Evolutionary conservation across 2,797 vertebrate species (phyloP).

Genomic region (Urosaurus nigricauda): DNA sequence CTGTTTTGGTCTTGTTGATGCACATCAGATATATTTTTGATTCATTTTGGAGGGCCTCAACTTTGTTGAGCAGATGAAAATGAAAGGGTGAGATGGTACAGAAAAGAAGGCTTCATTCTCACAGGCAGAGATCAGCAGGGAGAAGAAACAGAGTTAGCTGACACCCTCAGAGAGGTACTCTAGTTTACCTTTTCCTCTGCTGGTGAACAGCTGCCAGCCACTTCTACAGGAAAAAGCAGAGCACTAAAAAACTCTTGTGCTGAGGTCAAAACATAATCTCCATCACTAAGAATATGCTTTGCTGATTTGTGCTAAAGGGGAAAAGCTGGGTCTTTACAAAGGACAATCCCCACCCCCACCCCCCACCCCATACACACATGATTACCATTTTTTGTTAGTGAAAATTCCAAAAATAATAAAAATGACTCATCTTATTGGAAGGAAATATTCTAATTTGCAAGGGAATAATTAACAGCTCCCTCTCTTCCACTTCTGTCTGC

Average conservation of each 20-base stretch:
- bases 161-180: too few species aligned
- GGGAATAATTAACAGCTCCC: not conserved
- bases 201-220: not conserved
- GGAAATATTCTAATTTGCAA: not conserved
- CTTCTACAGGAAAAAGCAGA: not conserved
- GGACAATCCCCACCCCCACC: not conserved
- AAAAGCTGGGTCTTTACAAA: not conserved
- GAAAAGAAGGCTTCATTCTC: not conserved
- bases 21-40: too few species aligned
- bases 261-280: not conserved
- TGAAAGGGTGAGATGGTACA: not conserved
- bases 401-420: not conserved
- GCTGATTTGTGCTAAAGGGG: too few species aligned
- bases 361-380: not conserved
- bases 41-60: too few species aligned
- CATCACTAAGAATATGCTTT: not conserved
- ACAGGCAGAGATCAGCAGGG: not conserved
- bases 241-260: not conserved
- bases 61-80: not conserved
- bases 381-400: not conserved
- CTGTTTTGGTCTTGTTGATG: too few species aligned
- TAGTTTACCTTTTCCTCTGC: not conserved
- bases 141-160: not conserved
- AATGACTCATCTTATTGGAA: not conserved
- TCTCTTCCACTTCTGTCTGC: too few species aligned